Evolutionary conservation across 1,140 invertebrate species (phyloP).

Genomic region (Periplaneta americana): DNA sequence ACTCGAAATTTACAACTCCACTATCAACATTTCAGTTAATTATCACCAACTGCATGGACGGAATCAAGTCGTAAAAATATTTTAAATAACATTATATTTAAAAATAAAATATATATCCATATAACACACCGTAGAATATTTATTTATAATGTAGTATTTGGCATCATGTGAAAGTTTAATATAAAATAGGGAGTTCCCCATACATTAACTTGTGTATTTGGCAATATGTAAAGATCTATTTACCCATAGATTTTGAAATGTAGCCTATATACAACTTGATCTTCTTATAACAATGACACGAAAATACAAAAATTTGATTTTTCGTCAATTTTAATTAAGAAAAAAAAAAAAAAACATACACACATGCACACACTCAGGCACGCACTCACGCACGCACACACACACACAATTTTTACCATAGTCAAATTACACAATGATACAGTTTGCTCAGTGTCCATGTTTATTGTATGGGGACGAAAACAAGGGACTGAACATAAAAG

Average conservation of each 20-base stretch:
- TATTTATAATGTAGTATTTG: not conserved
- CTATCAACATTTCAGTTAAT: not conserved
- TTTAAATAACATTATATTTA: not conserved
- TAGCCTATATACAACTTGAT: too few species aligned
- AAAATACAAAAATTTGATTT: too few species aligned
- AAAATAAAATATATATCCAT: not conserved
- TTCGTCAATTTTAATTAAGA: too few species aligned
- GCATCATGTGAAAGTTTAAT: not conserved
- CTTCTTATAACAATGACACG: too few species aligned
- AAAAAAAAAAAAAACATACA: too few species aligned
- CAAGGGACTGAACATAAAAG: too few species aligned
- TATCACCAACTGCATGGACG: not conserved
- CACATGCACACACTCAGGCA: too few species aligned
- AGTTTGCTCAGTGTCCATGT: too few species aligned
- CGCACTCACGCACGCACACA: too few species aligned
- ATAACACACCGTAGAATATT: not conserved
- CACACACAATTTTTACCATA: too few species aligned
- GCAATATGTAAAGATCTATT: not conserved
- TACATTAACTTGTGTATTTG: not conserved
- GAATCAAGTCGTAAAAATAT: not conserved
- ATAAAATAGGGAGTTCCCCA: not conserved
- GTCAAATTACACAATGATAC: too few species aligned
- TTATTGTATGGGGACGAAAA: too few species aligned
- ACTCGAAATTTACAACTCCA: not conserved
- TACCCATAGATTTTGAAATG: not conserved